Percentiles rank a stretch among this genome's conserved stretches.
Evolutionary conservation across 2,888 invertebrate species (phyloP).

Genomic region (Sarcophaga rosellei): DNA sequence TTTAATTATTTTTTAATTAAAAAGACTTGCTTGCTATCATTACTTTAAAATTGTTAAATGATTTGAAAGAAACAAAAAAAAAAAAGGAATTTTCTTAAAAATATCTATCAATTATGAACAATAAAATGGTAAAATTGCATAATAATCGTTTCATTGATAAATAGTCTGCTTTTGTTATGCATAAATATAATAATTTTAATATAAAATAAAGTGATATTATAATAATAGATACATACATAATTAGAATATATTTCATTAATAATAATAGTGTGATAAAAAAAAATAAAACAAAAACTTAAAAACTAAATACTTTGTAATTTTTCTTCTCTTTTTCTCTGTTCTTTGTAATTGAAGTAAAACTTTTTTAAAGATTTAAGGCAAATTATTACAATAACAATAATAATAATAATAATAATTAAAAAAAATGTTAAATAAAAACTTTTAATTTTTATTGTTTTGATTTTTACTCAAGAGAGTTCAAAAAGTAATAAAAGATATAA

Average conservation of each 20-base stretch:
- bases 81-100: neutral
- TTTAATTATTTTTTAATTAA: slow-evolving; percentile 14
- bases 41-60: too few relatives aligned
- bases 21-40: neutral
- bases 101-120: neutral
- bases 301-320: slow-evolving; percentile 24
- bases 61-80: neutral
- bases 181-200: slow-evolving; percentile 55
- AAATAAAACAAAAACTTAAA: slow-evolving; percentile 43
- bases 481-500: neutral
- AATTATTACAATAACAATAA: neutral
- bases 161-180: neutral
- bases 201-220: slow-evolving; percentile 42
- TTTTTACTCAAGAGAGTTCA: slow-evolving; percentile 13
- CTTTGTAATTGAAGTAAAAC: slow-evolving; percentile 33
- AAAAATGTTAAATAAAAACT: neutral
- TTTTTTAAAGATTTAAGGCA: slow-evolving; percentile 61
- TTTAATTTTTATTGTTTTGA: too few relatives aligned
- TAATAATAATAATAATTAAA: slow-evolving; percentile 1
- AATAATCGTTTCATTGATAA: slow-evolving; percentile 7
- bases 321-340: neutral
- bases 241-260: too few relatives aligned
- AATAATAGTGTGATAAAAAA: neutral
- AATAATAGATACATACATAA: too few relatives aligned
- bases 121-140: slow-evolving; percentile 2